These are phyloP conservation scores for Cephalopachus bancanus DNA, from an alignment of 2,797 vertebrate species.

Conservation along the genomic window DNA sequence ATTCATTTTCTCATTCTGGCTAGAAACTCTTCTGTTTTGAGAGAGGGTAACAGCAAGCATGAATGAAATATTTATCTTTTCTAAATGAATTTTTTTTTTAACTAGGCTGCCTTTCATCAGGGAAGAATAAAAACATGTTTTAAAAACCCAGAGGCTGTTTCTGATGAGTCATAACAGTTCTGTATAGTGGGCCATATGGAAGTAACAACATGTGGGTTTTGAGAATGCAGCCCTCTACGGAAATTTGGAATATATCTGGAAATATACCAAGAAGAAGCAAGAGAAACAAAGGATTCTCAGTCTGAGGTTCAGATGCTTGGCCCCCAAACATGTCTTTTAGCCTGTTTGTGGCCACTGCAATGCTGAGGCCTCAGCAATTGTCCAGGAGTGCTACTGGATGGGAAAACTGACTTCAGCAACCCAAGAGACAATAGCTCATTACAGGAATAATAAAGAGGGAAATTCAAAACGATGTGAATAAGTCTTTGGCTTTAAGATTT, in stretches of 20 bases:
- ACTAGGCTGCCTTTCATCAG: background rate
- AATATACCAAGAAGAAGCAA: background rate
- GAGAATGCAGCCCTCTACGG: background rate
- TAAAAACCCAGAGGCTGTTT: background rate
- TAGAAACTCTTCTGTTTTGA: background rate
- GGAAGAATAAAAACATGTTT: background rate
- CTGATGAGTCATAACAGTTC: background rate
- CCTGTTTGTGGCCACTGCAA: background rate
- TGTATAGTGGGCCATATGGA: background rate
- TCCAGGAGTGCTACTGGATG: background rate
- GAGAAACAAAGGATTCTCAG: background rate
- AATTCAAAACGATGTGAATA: background rate
- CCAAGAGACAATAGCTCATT: background rate
- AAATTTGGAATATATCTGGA: background rate
- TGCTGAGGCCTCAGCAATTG: background rate
- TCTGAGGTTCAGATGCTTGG: background rate
- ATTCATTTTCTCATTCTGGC: background rate
- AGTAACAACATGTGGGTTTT: background rate
- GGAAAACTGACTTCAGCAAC: background rate
- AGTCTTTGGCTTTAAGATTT: background rate
- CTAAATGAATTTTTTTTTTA: background rate
- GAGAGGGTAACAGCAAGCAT: background rate
- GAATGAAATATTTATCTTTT: slow-evolving; percentile 22
- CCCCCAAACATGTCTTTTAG: background rate
- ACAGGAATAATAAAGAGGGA: background rate